Evolutionary conservation across 1,140 invertebrate genomes (phyloP), one percentile per base, ranked within the genome.

Genomic region (Eupristina koningsbergeri): DNA sequence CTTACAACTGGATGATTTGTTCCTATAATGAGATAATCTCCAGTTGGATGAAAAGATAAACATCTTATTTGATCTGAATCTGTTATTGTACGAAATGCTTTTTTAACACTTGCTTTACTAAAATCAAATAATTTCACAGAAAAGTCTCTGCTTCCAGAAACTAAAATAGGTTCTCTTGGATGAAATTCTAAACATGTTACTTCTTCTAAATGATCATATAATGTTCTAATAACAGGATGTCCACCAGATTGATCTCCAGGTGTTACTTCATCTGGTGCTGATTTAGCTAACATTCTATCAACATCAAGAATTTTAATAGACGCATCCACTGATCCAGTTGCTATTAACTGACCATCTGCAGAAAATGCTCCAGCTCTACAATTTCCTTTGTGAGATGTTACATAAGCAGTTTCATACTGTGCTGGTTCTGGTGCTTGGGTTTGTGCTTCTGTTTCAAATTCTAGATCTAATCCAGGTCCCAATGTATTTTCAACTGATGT

Each of bases 301-400:
- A 99, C 98, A 91, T 99, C 98, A 63, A 99, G 92, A 90, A 99
- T 98, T 95, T 99, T 99, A 79, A 99, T 99, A 85, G 98, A 99
- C 8, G 98, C 97, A 93, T 99, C 99, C 3, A 97, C 97, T 86
- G 98, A 99, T 34, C 99, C 99, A 3, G 98, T 99, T 1, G 98
- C 98, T n/a, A 99, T 97, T 0, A 99, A 92, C 87, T 98, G 96
- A 0, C 98, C 99, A 93, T 99, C 98, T 15, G 94, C 93, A 86
- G 97, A 99, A 90, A 99, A 99, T 41, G 97, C 98, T 26, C 98
- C 98, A 1, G 98, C 96, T 81, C 98, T 93, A 88, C 98, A 99
- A 83, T 98, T 96, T 83, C 97, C 98, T 93, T 99, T 99, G 90
- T 99, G 99, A 6, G 98, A 98, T 9, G 99, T 99, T 0, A 99